Evolutionary conservation across 1,140 invertebrate genomes (phyloP).

Genomic region (Lepidurus apus): DNA sequence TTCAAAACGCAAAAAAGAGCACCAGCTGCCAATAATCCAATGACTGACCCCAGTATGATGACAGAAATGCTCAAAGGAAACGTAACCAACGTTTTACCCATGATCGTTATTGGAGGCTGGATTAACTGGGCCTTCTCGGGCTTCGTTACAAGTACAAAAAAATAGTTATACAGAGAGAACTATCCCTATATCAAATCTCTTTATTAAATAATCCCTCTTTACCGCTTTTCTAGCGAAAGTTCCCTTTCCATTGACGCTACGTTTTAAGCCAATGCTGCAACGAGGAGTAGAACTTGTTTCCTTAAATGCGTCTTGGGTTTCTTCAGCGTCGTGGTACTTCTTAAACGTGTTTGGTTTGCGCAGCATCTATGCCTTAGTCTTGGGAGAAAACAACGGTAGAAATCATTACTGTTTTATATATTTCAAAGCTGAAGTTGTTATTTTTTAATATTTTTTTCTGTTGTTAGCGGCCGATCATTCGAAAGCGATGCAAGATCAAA

Average conservation of each 20-base stretch:
- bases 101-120: conserved; percentile 98
- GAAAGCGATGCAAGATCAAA: conserved; percentile 95
- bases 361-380: conserved; percentile 93
- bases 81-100: conserved; percentile 94
- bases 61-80: conserved; percentile 99
- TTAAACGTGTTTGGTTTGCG: conserved; percentile 97
- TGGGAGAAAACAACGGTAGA: conserved; percentile 95
- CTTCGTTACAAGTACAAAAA: conserved; percentile 87
- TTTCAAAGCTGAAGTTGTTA: neutral
- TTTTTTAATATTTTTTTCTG: conserved; percentile 29
- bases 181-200: neutral
- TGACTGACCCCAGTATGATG: conserved; percentile 97
- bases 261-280: conserved; percentile 99
- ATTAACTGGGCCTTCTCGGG: conserved; percentile 99
- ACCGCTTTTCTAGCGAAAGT: conserved; percentile 70
- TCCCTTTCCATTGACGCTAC: conserved; percentile 93
- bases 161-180: neutral
- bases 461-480: conserved; percentile 85
- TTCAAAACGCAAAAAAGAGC: conserved; percentile 85
- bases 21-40: conserved; percentile 80
- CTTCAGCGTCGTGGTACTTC: conserved; percentile 99
- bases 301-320: conserved; percentile 98
- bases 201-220: neutral
- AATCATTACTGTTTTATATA: conserved; percentile 26
- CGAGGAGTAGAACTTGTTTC: conserved; percentile 91